phyloP scores from a whole-genome alignment of 2,113 vertebrate genomes.

The Arenaria interpres region DNA sequence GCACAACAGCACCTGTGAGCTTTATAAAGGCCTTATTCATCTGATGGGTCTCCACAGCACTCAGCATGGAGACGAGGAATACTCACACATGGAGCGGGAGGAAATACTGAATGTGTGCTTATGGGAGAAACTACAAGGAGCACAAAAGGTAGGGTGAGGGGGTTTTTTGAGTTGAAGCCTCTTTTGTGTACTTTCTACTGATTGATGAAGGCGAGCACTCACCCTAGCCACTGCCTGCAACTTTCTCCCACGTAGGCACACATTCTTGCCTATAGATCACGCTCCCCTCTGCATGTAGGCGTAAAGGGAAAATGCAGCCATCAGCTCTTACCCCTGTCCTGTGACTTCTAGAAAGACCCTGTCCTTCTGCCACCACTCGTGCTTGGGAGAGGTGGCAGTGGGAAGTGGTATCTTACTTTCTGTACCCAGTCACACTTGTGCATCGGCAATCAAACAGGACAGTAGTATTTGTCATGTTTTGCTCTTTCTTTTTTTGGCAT shows the following conservation, averaged over 20 bases:
- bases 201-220: neutral
- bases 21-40: conserved; percentile 60
- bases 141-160: rapidly evolving
- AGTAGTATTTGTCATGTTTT: neutral
- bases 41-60: neutral
- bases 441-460: neutral
- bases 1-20: conserved; percentile 46
- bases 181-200: neutral
- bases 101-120: neutral
- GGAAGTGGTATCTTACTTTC: neutral
- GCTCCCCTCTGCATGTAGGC: neutral
- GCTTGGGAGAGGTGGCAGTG: neutral
- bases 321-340: neutral
- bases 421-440: rapidly evolving
- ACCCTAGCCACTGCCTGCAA: neutral
- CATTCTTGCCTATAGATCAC: neutral
- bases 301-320: rapidly evolving
- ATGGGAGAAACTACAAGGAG: neutral
- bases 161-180: neutral
- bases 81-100: neutral
- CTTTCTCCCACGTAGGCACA: rapidly evolving
- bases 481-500: neutral
- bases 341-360: neutral
- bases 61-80: neutral
- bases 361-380: rapidly evolving